Evolutionary conservation across 2,113 vertebrate species (phyloP), one percentile per base, ranked within the genome.

Genomic region (Butorides virescens): DNA sequence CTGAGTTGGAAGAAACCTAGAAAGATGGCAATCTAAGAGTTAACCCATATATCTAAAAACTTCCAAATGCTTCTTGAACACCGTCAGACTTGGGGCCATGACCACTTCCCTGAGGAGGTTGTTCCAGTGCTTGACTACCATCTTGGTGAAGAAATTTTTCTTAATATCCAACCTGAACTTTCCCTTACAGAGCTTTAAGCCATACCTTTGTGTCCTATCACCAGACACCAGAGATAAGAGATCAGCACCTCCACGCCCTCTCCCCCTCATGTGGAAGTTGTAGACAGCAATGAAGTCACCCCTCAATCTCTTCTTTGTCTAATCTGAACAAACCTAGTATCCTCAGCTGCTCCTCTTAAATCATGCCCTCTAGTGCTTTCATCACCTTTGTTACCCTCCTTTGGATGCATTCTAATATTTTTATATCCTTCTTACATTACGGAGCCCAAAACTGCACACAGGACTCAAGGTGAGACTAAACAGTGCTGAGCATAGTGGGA

Each of bases 11-110:
- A 81, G 10, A 0, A 0, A 6, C 7, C 42, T 53, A 42, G 21
- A 56, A 52, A 12, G 30, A 42, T 52, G 0, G 13, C 3, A 49
- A 36, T 11, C 11, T 49, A 67, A 52, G n/a, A 30, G 6, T 65
- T 77, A 66, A 50, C 8, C 15, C 11, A 7, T 19, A 10, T 36
- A 22, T 30, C 9, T 76, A 50, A 68, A 9, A 81, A 10, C 10
- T 17, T 66, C 15, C 19, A 85, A 68, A 61, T 3, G 1, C 6
- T 46, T 85, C 52, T 59, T 55, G 21, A 59, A 68, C 18, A 49
- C 5, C 1, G 4, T 16, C 15, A 66, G 32, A 32, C 7, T 22
- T 80, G 14, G 0, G 3, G 18, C 10, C n/a, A 22, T 17, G 37
- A 32, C 8, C 14, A 19, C 15, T 20, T 86, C 5, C 5, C 15